phyloP scores from a whole-genome alignment of 2,113 vertebrate species.

The Corythaeola cristata region DNA sequence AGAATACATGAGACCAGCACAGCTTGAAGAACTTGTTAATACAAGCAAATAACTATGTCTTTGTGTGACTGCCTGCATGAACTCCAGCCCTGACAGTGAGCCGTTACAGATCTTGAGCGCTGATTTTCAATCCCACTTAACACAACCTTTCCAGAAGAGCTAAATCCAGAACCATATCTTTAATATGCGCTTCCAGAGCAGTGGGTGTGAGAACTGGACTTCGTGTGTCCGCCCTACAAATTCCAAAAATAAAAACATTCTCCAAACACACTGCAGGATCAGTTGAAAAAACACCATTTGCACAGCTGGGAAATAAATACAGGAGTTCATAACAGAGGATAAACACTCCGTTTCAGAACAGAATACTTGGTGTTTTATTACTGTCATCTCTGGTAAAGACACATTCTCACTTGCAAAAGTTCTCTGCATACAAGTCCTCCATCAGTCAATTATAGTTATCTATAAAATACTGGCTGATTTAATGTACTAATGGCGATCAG shows the following conservation, averaged over 20 bases:
- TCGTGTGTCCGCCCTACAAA: background rate
- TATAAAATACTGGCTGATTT: too few species aligned
- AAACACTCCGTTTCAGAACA: background rate
- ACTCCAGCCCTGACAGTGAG: slow-evolving; percentile 1
- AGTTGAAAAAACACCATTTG: background rate
- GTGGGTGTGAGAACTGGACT: background rate
- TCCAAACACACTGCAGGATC: background rate
- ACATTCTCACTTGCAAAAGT: too few species aligned
- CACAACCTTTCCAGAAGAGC: background rate
- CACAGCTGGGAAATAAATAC: background rate
- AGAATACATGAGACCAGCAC: slow-evolving; percentile 18
- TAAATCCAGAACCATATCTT: background rate
- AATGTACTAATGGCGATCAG: too few species aligned
- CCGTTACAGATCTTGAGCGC: background rate
- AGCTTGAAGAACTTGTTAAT: slow-evolving; percentile 53
- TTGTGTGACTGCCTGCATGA: slow-evolving; percentile 21
- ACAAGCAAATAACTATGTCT: slow-evolving; percentile 31
- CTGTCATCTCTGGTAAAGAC: too few species aligned
- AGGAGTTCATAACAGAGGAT: background rate
- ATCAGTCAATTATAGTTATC: too few species aligned
- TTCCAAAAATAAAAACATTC: background rate
- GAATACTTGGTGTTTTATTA: too few species aligned
- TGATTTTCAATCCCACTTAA: background rate
- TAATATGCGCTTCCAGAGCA: background rate
- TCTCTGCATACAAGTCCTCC: too few species aligned